These are phyloP conservation scores for Symphodus melops DNA, from an alignment of 2,113 vertebrate species.

Conservation along the genomic window DNA sequence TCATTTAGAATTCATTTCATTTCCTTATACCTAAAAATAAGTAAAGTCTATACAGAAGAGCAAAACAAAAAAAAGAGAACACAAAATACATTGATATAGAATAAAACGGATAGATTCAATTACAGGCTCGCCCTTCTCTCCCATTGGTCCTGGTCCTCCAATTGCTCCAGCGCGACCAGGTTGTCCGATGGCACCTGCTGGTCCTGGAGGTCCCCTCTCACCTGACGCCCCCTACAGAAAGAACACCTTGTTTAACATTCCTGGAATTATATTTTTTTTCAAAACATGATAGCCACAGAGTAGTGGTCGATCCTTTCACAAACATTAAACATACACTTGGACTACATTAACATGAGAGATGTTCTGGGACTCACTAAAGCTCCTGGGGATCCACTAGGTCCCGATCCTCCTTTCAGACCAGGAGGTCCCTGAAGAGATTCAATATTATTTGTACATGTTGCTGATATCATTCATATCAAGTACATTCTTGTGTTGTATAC, in stretches of 20 bases:
- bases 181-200: conserved; percentile 93
- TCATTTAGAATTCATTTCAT: no score
- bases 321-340: background rate
- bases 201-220: conserved; percentile 90
- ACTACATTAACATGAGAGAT: background rate
- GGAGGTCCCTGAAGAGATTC: conserved; percentile 85
- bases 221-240: conserved; percentile 88
- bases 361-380: conserved; percentile 86
- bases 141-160: conserved; percentile 90
- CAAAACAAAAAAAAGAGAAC: background rate
- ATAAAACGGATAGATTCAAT: conserved; percentile 53
- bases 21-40: background rate
- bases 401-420: conserved; percentile 94
- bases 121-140: conserved; percentile 96
- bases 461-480: background rate
- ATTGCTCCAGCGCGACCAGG: conserved; percentile 90
- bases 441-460: background rate
- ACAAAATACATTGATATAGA: background rate
- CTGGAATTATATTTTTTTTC: background rate
- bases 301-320: no score
- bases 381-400: conserved; percentile 89
- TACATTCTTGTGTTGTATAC: background rate
- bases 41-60: background rate
- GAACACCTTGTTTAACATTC: background rate
- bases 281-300: background rate